Evolutionary conservation across 2,113 vertebrate genomes (phyloP).

Genomic region (Mesocricetus auratus): DNA sequence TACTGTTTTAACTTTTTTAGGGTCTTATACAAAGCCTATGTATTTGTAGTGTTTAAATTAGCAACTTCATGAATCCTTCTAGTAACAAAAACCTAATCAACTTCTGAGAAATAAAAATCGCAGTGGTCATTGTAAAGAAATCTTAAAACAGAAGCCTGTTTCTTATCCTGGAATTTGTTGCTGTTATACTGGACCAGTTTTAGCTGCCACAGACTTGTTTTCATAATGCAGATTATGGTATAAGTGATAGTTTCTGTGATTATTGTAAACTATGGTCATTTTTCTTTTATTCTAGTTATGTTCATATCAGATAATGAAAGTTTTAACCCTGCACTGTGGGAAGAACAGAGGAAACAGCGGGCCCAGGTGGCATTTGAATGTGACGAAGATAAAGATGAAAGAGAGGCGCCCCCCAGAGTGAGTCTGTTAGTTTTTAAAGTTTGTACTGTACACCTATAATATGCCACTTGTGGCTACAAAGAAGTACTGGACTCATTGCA

Average conservation of each 20-base stretch:
- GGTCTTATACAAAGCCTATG: not conserved
- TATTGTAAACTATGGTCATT: slow-evolving; percentile 56
- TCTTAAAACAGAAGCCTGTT: not conserved
- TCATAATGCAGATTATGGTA: slow-evolving; percentile 19
- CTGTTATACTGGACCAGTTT: slow-evolving; percentile 8
- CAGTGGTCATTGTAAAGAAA: not conserved
- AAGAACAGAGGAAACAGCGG: slow-evolving; percentile 97
- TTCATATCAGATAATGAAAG: slow-evolving; percentile 98
- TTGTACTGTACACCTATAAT: not conserved
- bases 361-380: slow-evolving; percentile 99
- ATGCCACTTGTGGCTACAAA: not conserved
- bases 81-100: not conserved
- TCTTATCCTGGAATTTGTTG: not conserved
- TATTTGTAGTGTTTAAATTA: not conserved
- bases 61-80: slow-evolving; percentile 25
- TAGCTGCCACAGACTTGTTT: slow-evolving; percentile 4
- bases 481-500: not conserved
- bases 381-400: slow-evolving; percentile 98
- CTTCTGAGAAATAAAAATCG: not conserved
- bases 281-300: slow-evolving; percentile 88
- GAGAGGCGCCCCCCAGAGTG: slow-evolving; percentile 94
- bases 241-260: slow-evolving; percentile 6
- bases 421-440: slow-evolving; percentile 70
- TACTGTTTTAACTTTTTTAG: not conserved
- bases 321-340: slow-evolving; percentile 98